Percentiles rank a stretch among this genome's conserved stretches.
Evolutionary conservation across 2,113 vertebrate genomes (phyloP).

Genomic region (Elephas maximus): DNA sequence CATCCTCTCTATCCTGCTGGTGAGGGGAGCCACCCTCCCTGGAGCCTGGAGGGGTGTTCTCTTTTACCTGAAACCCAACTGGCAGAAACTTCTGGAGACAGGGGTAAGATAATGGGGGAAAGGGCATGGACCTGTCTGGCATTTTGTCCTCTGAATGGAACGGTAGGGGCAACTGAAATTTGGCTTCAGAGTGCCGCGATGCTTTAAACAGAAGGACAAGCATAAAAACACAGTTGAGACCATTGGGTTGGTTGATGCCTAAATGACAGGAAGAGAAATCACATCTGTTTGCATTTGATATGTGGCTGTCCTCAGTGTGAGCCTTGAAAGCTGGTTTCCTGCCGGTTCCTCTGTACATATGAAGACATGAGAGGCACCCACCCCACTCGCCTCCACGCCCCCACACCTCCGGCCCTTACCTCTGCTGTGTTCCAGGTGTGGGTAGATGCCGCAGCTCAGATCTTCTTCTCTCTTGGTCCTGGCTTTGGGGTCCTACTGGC

Average conservation of each 20-base stretch:
- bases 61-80: conserved; percentile 97
- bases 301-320: neutral
- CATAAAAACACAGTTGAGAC: neutral
- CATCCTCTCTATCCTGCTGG: conserved; percentile 93
- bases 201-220: neutral
- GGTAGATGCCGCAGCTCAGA: conserved; percentile 98
- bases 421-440: conserved; percentile 93
- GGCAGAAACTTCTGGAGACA: conserved; percentile 95
- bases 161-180: neutral
- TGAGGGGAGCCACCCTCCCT: conserved; percentile 96
- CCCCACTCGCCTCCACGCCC: neutral
- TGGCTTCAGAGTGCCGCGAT: neutral
- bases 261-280: neutral
- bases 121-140: neutral
- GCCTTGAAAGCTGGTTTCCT: neutral
- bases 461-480: conserved; percentile 99
- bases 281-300: neutral
- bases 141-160: neutral
- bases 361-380: accelerated
- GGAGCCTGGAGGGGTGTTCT: conserved; percentile 98
- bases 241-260: neutral
- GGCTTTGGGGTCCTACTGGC: conserved; percentile 98
- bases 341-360: accelerated
- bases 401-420: neutral
- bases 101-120: conserved; percentile 88